These are phyloP conservation scores for Teleiodes luculella DNA, from an alignment of 2,888 invertebrate species.

Conservation along the genomic window DNA sequence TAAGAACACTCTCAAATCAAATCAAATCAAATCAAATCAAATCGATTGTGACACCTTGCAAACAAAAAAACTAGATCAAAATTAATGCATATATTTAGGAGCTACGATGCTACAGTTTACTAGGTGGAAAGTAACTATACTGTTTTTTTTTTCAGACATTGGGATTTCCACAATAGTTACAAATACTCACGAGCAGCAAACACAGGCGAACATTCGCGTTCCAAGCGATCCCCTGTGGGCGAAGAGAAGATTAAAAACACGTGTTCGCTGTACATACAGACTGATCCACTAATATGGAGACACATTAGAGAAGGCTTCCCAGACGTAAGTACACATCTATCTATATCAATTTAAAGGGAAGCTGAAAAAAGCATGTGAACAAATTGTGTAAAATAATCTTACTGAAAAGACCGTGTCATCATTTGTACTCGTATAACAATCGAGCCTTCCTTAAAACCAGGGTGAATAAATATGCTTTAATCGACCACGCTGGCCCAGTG, in stretches of 20 bases:
- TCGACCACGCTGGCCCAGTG: no score
- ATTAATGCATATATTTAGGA: not conserved
- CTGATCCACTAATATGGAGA: conserved; percentile 98
- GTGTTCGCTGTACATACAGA: conserved; percentile 97
- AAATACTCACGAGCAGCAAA: conserved; percentile 90
- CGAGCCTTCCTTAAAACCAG: no score
- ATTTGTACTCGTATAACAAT: no score
- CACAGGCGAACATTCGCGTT: conserved; percentile 72
- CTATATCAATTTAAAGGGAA: no score
- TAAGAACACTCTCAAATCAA: no score
- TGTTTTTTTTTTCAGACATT: conserved; percentile 41
- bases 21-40: no score
- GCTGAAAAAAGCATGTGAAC: no score
- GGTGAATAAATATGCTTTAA: no score
- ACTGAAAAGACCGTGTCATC: no score
- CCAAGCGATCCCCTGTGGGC: conserved; percentile 78
- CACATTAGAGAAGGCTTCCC: conserved; percentile 91
- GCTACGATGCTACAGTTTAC: not conserved
- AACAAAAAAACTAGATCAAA: not conserved
- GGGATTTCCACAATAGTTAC: conserved; percentile 73
- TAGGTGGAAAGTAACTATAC: not conserved
- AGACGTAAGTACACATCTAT: conserved; percentile 89
- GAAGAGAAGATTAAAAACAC: conserved; percentile 82
- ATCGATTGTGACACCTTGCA: no score
- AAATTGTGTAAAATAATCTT: no score